Base-by-base conservation (phyloP, 2,113 vertebrate species). In the Mesocricetus auratus region DNA sequence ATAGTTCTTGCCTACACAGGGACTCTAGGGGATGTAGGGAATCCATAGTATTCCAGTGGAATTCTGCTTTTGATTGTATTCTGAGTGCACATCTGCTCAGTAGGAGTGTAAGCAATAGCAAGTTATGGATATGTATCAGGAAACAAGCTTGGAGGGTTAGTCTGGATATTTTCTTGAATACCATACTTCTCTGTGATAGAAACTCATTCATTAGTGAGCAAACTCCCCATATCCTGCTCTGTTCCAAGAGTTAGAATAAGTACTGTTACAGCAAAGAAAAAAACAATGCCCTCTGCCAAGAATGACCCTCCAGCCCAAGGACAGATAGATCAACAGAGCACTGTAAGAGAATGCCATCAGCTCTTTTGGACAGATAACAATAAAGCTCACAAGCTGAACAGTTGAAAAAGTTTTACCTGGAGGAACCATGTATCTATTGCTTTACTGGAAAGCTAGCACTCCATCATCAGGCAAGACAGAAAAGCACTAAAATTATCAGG, bases 191-290 rank as follows among this genome's bases (percentile, higher is more conserved):
- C 45, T 33, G 12, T 19, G 9, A 9, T 73, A 66, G 68, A 17
- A 73, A 39, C 42, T 86, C 22, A n/a, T 91, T 50, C 53, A 89
- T 86, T 77, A 69, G 11, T 95, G 73, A 91, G 26, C 4, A 85
- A 85, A 86, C 39, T 89, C 66, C 17, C 47, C 22, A 93, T 78
- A 31, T 96, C 87, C 22, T 96, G 1, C 21, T 68, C 47, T 91
- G 8, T 60, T 1, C 33, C 31, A 96, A 15, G 29, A 83, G 7
- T 78, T 89, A 83, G 21, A 66, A 60, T 45, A 73, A 33, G 17
- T 33, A 77, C 19, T 83, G 39, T 83, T 69, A 47, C 21, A 92
- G 50, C 15, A 12, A 7, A 39, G 29, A 66, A 69, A 86, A 58
- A 71, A 50, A 75, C 36, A 60, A 56, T 69, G n/a, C 11, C 39